Conservation (phyloP, 2,113 vertebrate species). For the Toxotes chatareus region DNA sequence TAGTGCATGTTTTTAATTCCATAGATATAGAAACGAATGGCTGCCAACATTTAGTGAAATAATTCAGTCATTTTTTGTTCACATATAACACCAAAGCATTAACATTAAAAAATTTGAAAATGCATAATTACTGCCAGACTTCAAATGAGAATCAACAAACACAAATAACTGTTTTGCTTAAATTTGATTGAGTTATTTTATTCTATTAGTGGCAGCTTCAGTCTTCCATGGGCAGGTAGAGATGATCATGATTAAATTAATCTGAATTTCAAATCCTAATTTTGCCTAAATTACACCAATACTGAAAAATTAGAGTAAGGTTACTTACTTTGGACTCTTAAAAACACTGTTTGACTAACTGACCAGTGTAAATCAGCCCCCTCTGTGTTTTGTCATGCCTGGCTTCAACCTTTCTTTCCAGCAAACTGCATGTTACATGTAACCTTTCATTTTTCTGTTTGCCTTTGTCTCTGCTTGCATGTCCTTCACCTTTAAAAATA, state of each 20-base stretch:
- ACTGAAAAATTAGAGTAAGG: neutral
- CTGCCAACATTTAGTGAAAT: neutral
- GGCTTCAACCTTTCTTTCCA: conserved; percentile 23
- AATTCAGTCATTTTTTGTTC: neutral
- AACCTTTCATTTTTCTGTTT: conserved; percentile 45
- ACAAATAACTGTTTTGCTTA: neutral
- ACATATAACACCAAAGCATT: neutral
- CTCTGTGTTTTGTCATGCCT: conserved; percentile 8
- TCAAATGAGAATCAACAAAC: no score
- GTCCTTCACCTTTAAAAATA: conserved; percentile 4
- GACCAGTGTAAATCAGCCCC: neutral
- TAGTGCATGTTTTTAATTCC: neutral
- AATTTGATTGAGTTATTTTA: neutral
- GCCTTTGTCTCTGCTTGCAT: conserved; percentile 58
- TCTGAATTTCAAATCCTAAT: neutral
- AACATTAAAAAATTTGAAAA: neutral
- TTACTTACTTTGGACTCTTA: neutral
- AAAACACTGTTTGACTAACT: neutral
- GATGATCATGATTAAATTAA: neutral
- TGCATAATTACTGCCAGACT: no score
- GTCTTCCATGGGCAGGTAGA: neutral
- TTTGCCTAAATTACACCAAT: neutral
- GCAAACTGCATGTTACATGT: conserved; percentile 50
- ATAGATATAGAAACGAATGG: neutral
- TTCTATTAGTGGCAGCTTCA: neutral